A percentile compares a stretch with the other conserved stretches of the same genome.
phyloP scores from a whole-genome alignment of 2,113 vertebrate species.

The Centrocercus urophasianus region DNA sequence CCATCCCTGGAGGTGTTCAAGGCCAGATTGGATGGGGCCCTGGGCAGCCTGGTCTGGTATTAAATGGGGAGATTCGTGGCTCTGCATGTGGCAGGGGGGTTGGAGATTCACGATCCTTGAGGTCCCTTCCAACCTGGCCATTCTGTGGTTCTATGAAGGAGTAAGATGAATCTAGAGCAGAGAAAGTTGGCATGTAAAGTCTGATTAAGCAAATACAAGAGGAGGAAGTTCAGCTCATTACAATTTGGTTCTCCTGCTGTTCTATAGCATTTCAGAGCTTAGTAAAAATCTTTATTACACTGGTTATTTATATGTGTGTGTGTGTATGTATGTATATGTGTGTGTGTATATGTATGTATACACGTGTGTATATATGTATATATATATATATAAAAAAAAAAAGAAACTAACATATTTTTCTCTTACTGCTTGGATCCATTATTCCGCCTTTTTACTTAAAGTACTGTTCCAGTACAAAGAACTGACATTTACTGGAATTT shows the following conservation, averaged over 20 bases:
- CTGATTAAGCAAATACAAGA: neutral
- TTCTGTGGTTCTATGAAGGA: neutral
- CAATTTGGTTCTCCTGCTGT: neutral
- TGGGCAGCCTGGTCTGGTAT: too few relatives aligned
- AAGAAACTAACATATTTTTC: neutral
- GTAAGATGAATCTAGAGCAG: neutral
- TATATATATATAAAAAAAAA: neutral
- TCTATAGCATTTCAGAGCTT: neutral
- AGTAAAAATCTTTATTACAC: neutral
- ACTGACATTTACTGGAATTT: neutral
- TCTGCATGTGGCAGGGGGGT: too few relatives aligned
- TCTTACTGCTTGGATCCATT: neutral
- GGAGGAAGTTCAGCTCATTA: neutral
- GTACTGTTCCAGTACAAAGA: neutral
- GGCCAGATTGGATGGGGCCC: too few relatives aligned
- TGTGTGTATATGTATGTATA: too few relatives aligned
- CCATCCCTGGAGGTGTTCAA: too few relatives aligned
- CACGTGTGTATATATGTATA: too few relatives aligned
- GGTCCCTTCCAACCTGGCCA: too few relatives aligned
- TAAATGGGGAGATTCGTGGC: too few relatives aligned
- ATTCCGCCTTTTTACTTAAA: neutral
- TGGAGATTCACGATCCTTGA: too few relatives aligned
- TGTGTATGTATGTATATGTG: too few relatives aligned
- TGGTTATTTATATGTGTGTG: neutral
- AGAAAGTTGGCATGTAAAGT: neutral